Conservation (phyloP, 2,888 invertebrate species). For the Drosophila mayaguana region DNA sequence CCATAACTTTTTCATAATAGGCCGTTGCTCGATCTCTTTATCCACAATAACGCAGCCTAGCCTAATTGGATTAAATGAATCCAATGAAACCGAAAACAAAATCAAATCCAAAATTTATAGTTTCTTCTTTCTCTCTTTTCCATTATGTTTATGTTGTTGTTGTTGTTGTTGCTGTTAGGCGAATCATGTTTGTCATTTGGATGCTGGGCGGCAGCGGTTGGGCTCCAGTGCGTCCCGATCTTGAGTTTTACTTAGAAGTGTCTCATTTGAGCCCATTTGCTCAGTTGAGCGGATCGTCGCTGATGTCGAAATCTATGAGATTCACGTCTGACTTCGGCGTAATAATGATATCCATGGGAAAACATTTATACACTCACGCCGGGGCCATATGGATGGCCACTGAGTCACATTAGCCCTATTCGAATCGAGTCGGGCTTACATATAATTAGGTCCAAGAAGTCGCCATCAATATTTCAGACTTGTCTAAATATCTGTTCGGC, state of each 20-base stretch:
- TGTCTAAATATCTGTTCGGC: slow-evolving; percentile 36
- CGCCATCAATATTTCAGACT: slow-evolving; percentile 55
- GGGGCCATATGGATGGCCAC: slow-evolving; percentile 34
- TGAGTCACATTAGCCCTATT: slow-evolving; percentile 39
- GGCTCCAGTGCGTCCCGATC: slow-evolving; percentile 21
- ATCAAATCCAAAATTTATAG: slow-evolving; percentile 44
- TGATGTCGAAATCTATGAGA: slow-evolving; percentile 72
- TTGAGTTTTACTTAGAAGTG: slow-evolving; percentile 69
- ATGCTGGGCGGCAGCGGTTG: slow-evolving; percentile 21
- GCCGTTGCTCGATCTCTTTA: slow-evolving; percentile 32
- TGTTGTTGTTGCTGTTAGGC: slow-evolving; percentile 32
- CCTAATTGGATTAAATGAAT: slow-evolving; percentile 77
- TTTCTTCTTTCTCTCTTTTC: slow-evolving; percentile 14
- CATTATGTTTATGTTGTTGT: slow-evolving; percentile 6
- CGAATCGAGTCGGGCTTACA: not conserved
- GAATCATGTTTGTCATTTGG: slow-evolving; percentile 71
- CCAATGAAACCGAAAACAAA: slow-evolving; percentile 75
- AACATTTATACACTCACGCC: slow-evolving; percentile 27
- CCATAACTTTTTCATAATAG: slow-evolving; percentile 63
- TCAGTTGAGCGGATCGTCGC: slow-evolving; percentile 67
- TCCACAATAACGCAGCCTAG: slow-evolving; percentile 44
- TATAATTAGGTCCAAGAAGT: slow-evolving; percentile 33
- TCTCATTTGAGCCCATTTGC: slow-evolving; percentile 60
- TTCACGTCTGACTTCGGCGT: slow-evolving; percentile 42
- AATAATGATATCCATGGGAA: slow-evolving; percentile 78